Base-by-base conservation (phyloP, 2,797 vertebrate genomes). In the Microchirus variegatus region DNA sequence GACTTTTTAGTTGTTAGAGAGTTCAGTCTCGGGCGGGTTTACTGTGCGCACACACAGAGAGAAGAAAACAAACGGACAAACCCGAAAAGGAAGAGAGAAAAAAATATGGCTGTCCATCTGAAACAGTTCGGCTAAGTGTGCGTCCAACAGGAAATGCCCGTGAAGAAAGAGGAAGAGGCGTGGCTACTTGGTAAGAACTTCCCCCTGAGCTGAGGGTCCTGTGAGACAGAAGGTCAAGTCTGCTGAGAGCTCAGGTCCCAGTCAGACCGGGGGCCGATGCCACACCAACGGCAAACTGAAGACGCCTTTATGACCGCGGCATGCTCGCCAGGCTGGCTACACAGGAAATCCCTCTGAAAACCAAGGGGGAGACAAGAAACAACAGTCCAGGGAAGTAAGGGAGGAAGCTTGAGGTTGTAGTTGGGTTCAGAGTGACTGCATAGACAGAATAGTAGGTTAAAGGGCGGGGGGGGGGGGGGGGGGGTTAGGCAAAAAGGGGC, bases 101-200 rank as follows among this genome's bases (percentile, higher is more conserved):
- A 78, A 81, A 73, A 81, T 85, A 85, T 87, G 89, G 87, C 85
- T 80, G 90, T 87, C 86, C 80, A 66, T 90, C 78, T 69, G 83
- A 91, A 90, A 87, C 77, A 80, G 84, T 90, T 87, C 82, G 73
- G 87, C 86, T 88, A 89, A 75, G 72, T 83, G 83, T 85, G 80
- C 75, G 76, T 91, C 91, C 89, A 81, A 86, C 88, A 88, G 82
- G 90, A 89, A 92, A 94, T 92, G 92, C 92, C 93, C 91, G 48
- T 90, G 87, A 82, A 86, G 86, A 90, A 83, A 88, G 87, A 84
- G 77, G 82, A 92, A 90, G 89, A 91, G 86, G 89, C 78, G 83
- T 89, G 87, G 90, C 90, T 90, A 89, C 87, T 87, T 77, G 49
- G 64, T 87, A 78, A 59, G 71, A 48, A 57, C 72, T 73, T 67